These are phyloP conservation scores for Menidia menidia DNA, from an alignment of 2,797 vertebrate genomes.

Conservation along the genomic window DNA sequence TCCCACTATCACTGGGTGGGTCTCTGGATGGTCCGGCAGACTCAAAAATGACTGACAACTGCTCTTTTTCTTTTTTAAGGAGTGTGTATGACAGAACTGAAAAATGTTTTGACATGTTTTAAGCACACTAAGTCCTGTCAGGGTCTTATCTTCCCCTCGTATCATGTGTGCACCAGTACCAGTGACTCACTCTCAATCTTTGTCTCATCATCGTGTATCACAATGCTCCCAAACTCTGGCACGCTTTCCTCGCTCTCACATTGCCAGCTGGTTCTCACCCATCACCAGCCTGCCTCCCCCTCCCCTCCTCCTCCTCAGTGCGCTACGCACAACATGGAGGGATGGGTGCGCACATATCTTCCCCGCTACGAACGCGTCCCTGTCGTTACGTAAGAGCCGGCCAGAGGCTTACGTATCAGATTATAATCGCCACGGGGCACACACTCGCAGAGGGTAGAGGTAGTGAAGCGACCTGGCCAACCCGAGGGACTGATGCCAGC, in stretches of 20 bases:
- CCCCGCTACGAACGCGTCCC: slow-evolving; percentile 60
- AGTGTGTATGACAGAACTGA: neutral
- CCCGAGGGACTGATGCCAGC: slow-evolving; percentile 36
- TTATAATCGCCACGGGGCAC: slow-evolving; percentile 63
- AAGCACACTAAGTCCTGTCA: neutral
- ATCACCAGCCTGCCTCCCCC: slow-evolving; percentile 1
- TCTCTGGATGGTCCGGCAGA: neutral
- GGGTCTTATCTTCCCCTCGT: slow-evolving; percentile 6
- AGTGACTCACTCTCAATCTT: slow-evolving; percentile 43
- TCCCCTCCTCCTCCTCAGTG: slow-evolving; percentile 7
- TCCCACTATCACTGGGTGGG: neutral
- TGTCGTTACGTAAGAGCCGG: slow-evolving; percentile 77
- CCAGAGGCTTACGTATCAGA: slow-evolving; percentile 77
- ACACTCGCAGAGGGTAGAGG: slow-evolving; percentile 58
- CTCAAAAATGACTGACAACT: no score
- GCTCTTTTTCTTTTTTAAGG: neutral
- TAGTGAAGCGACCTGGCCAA: slow-evolving; percentile 61
- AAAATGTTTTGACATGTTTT: neutral
- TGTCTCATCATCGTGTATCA: slow-evolving; percentile 35
- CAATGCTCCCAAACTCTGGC: slow-evolving; percentile 45
- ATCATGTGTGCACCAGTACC: slow-evolving; percentile 10
- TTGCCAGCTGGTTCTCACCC: slow-evolving; percentile 66
- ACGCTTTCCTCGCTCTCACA: slow-evolving; percentile 37
- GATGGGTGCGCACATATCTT: slow-evolving; percentile 48
- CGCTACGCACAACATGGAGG: slow-evolving; percentile 27